Conservation (phyloP, 2,113 vertebrate species). For the Natator depressus region DNA sequence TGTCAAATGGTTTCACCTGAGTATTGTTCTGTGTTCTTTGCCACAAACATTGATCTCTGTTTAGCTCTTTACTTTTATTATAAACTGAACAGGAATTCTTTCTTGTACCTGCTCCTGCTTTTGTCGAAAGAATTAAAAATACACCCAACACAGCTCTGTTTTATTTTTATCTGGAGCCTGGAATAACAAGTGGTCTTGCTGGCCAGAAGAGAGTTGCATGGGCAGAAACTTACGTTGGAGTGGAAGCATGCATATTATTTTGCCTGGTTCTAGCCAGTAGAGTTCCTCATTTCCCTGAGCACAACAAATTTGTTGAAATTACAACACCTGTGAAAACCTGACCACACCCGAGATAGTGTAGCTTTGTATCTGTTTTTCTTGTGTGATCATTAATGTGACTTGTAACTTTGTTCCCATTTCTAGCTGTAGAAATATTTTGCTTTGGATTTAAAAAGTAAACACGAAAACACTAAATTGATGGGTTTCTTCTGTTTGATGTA, state of each 20-base stretch:
- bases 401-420: neutral
- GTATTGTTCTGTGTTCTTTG: neutral
- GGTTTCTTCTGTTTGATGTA: neutral
- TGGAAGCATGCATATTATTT: accelerated
- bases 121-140: neutral
- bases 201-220: neutral
- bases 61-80: neutral
- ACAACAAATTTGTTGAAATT: neutral
- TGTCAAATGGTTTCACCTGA: neutral
- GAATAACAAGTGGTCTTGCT: neutral
- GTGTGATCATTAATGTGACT: neutral
- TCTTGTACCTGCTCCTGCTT: neutral
- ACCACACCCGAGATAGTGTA: neutral
- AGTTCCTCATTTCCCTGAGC: neutral
- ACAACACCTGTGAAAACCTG: neutral
- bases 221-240: neutral
- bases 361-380: conserved; percentile 10
- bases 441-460: neutral
- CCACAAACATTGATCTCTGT: neutral
- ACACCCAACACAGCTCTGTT: neutral
- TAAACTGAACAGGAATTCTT: neutral
- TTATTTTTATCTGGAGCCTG: neutral
- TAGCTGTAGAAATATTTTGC: neutral
- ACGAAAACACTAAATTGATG: neutral
- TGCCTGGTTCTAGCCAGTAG: neutral